A percentile compares a stretch with the other conserved stretches of the same genome.
These are phyloP conservation scores for Drosophila kohkoa DNA, from an alignment of 1,140 invertebrate species.

Conservation along the genomic window DNA sequence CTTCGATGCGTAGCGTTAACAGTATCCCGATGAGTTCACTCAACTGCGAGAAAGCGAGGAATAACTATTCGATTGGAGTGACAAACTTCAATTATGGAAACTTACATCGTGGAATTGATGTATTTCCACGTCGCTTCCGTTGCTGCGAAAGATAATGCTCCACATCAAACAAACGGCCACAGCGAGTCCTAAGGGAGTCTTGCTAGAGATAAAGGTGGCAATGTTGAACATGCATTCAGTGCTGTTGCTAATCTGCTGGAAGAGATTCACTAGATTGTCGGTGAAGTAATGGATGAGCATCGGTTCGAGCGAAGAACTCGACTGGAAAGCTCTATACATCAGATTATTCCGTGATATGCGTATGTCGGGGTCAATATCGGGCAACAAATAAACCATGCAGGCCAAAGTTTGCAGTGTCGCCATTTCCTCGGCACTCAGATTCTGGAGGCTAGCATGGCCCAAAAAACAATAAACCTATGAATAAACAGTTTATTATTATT, in stretches of 20 bases:
- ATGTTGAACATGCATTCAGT: constrained; percentile 1
- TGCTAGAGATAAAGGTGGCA: constrained; percentile 1
- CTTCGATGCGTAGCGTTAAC: not conserved
- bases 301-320: constrained; percentile 22
- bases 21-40: not conserved
- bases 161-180: constrained; percentile 36
- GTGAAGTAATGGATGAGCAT: constrained; percentile 43
- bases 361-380: not conserved
- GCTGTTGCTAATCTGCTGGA: not conserved
- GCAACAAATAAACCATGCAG: constrained; percentile 26
- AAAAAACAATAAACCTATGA: constrained; percentile 11
- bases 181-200: constrained; percentile 18
- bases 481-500: not conserved
- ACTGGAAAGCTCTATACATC: constrained; percentile 2
- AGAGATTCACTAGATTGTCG: constrained; percentile 23
- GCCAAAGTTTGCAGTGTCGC: constrained; percentile 17
- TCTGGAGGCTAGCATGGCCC: not conserved
- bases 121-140: not conserved
- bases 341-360: not conserved
- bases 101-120: constrained; percentile 41
- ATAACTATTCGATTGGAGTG: not conserved
- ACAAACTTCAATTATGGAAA: not conserved
- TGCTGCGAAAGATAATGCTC: constrained; percentile 27
- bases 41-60: constrained; percentile 16
- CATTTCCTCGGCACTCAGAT: constrained; percentile 25